Conservation (phyloP, 2,113 vertebrate genomes). For the Callospermophilus lateralis region DNA sequence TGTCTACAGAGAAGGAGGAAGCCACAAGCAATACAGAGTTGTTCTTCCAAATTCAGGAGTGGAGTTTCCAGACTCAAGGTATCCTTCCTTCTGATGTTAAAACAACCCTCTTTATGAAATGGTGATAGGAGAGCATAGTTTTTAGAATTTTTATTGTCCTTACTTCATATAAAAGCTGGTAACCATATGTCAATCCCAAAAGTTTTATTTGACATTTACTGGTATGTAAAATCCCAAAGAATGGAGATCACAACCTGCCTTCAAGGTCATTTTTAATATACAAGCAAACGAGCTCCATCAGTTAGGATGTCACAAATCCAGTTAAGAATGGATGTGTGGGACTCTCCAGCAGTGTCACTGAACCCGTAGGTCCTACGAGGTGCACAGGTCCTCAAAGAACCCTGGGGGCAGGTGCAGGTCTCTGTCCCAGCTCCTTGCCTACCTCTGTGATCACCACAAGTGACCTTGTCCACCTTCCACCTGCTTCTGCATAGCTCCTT, state of each 20-base stretch:
- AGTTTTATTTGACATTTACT: conserved; percentile 55
- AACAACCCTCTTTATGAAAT: neutral
- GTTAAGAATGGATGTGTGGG: neutral
- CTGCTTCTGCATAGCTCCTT: neutral
- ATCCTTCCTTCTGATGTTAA: neutral
- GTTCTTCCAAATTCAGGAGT: neutral
- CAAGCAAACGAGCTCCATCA: neutral
- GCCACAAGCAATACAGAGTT: neutral
- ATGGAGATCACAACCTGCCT: neutral
- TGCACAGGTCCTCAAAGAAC: neutral
- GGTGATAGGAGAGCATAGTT: neutral
- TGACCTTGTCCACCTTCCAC: neutral
- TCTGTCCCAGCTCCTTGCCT: neutral
- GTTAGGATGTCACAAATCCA: neutral
- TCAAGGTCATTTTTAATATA: neutral
- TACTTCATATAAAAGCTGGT: neutral
- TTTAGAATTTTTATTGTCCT: neutral
- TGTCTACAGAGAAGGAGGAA: neutral
- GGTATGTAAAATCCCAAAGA: conserved; percentile 20
- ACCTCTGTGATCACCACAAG: neutral
- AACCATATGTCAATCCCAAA: neutral
- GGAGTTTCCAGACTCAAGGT: conserved; percentile 16
- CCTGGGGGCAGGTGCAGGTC: neutral
- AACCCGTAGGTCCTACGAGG: neutral
- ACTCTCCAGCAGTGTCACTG: neutral